phyloP scores from a whole-genome alignment of 2,113 vertebrate species.

The Erythrocebus patas region DNA sequence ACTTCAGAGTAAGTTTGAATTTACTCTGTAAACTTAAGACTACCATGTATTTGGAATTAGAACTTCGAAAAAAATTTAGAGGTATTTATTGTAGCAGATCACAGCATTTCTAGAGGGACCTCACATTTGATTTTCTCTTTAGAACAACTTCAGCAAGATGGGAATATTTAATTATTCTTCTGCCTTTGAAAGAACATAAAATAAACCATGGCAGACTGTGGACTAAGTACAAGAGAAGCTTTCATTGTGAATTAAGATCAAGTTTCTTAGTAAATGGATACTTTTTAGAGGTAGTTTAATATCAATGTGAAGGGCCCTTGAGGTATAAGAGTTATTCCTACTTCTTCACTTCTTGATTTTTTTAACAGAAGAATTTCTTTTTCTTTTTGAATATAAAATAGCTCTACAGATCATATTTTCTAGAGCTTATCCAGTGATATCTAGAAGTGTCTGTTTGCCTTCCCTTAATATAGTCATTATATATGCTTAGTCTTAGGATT shows the following conservation, averaged over 20 bases:
- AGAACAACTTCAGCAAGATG: not conserved
- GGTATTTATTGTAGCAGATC: not conserved
- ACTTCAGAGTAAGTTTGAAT: not conserved
- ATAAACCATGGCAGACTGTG: slow-evolving; percentile 35
- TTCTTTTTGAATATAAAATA: slow-evolving; percentile 34
- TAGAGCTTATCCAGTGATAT: not conserved
- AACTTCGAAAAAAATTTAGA: not conserved
- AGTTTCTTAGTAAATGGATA: slow-evolving; percentile 29
- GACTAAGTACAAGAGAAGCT: slow-evolving; percentile 9
- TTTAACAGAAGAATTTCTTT: not conserved
- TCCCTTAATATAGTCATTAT: not conserved
- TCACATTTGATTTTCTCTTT: slow-evolving; percentile 49
- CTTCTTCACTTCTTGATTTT: not conserved
- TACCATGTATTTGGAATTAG: not conserved
- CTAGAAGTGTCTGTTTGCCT: not conserved
- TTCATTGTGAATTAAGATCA: slow-evolving; percentile 57
- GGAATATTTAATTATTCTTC: slow-evolving; percentile 53
- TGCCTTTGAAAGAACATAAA: slow-evolving; percentile 37
- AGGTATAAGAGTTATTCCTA: not conserved
- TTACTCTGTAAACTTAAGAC: not conserved
- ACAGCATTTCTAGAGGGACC: not conserved
- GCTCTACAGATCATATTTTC: not conserved
- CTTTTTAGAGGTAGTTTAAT: not conserved
- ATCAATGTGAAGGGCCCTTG: slow-evolving; percentile 35
- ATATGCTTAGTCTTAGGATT: not conserved